These are phyloP conservation scores for Nipponia nippon DNA, from an alignment of 2,113 vertebrate species.

Conservation along the genomic window DNA sequence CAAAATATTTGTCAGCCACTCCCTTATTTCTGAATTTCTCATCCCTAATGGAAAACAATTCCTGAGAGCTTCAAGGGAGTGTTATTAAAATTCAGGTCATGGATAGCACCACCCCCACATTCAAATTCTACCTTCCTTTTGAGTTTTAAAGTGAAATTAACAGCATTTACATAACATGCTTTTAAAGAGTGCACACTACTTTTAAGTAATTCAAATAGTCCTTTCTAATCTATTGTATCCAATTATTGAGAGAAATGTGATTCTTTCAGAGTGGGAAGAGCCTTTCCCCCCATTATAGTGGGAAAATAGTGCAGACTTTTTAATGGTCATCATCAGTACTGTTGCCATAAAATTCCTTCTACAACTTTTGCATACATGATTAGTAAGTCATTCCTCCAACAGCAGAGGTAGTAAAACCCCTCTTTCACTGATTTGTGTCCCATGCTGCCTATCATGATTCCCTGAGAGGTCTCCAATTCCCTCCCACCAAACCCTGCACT, in stretches of 20 bases:
- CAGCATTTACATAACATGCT: background rate
- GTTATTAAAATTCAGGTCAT: background rate
- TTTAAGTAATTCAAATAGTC: background rate
- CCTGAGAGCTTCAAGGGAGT: background rate
- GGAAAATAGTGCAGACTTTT: background rate
- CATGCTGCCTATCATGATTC: background rate
- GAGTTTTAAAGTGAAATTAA: background rate
- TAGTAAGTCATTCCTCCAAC: background rate
- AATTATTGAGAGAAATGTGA: background rate
- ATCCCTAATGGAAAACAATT: background rate
- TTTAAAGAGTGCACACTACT: background rate
- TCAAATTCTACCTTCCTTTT: background rate
- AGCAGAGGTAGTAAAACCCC: fast-evolving
- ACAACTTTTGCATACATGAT: background rate
- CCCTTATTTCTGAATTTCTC: constrained; percentile 26
- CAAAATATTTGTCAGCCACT: constrained; percentile 20
- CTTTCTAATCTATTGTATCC: background rate
- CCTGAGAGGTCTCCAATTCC: background rate
- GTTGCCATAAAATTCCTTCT: background rate
- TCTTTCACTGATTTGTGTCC: background rate
- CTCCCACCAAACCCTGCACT: background rate
- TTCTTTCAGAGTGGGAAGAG: background rate
- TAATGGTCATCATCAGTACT: background rate
- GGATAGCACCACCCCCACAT: background rate
- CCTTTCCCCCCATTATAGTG: background rate